Conservation (phyloP, 2,113 vertebrate species). For the Illadopsis cleaveri region DNA sequence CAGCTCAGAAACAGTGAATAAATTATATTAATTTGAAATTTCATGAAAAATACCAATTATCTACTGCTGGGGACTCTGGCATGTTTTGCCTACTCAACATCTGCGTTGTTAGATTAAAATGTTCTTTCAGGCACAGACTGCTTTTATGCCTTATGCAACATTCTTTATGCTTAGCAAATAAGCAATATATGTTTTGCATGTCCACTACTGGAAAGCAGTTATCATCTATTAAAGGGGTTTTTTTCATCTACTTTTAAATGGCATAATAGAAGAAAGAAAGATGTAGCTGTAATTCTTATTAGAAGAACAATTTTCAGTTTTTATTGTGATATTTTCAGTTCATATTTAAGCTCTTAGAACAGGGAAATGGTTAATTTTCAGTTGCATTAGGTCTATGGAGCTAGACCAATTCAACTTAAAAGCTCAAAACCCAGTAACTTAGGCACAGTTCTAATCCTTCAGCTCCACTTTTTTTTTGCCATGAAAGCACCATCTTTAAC, state of each 20-base stretch:
- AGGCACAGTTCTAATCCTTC: background rate
- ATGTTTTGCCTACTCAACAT: background rate
- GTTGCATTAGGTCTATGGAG: background rate
- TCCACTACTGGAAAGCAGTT: background rate
- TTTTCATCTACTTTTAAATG: background rate
- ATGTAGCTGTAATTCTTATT: background rate
- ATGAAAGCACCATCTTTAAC: background rate
- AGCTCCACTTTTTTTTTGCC: background rate
- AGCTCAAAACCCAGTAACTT: background rate
- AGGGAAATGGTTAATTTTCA: background rate
- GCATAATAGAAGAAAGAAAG: background rate
- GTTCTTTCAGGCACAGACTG: background rate
- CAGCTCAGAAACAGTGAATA: background rate
- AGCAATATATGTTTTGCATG: background rate
- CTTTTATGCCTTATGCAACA: background rate
- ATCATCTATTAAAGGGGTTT: background rate
- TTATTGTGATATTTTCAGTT: background rate
- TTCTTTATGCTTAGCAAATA: background rate
- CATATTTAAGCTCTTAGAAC: background rate
- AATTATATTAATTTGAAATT: background rate
- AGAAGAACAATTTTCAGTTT: background rate
- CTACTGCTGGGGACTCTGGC: background rate
- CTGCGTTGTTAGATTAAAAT: background rate
- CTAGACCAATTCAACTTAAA: background rate
- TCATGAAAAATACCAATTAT: background rate